Evolutionary conservation across 1,140 invertebrate genomes (phyloP).

Genomic region (Paramacrobiotus metropolitanus): DNA sequence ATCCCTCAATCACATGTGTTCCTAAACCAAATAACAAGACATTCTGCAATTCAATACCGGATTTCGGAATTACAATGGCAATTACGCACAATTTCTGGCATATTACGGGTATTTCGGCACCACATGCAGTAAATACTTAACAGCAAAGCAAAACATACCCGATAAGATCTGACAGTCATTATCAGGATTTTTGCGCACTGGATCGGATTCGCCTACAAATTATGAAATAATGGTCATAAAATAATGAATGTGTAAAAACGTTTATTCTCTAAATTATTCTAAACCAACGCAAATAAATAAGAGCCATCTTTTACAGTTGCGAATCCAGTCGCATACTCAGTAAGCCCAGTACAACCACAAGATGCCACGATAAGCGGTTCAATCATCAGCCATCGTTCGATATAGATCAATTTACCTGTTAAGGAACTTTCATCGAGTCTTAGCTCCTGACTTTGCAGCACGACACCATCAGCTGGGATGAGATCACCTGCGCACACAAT

Average conservation of each 20-base stretch:
- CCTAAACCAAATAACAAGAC: constrained; percentile 3
- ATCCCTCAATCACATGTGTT: constrained; percentile 21
- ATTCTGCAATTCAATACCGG: too few species aligned
- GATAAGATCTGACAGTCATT: constrained; percentile 18
- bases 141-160: constrained; percentile 11
- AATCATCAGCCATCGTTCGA: neutral
- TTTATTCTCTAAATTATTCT: too few species aligned
- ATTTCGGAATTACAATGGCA: too few species aligned
- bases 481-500: constrained; percentile 15
- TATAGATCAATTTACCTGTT: constrained; percentile 13
- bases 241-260: neutral
- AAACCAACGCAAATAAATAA: too few species aligned
- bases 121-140: neutral
- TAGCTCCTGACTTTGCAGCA: constrained; percentile 20
- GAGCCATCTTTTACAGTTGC: too few species aligned
- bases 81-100: too few species aligned
- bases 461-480: constrained; percentile 18
- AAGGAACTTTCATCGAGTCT: constrained; percentile 21
- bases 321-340: too few species aligned
- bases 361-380: too few species aligned
- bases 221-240: neutral
- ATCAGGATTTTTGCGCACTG: constrained; percentile 18
- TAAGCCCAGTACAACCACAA: too few species aligned
- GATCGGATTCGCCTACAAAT: constrained; percentile 17
- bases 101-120: too few species aligned